Base-by-base conservation (phyloP, 2,888 invertebrate genomes). In the Anoncus sp. region DNA sequence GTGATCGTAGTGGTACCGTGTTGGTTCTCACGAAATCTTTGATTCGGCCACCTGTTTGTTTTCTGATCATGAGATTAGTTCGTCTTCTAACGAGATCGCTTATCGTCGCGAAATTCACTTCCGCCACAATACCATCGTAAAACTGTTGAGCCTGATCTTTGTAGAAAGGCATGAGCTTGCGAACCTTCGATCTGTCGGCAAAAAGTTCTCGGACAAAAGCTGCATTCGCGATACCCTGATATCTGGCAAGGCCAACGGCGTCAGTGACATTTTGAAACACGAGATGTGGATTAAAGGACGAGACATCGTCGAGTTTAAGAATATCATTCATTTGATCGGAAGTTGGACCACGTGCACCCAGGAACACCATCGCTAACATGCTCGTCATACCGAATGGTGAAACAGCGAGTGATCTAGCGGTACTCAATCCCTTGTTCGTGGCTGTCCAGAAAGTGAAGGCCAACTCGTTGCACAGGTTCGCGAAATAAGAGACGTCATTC, bases 311-410 rank as follows among this genome's bases (percentile, higher is more conserved):
- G 16, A 97, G 92, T 84, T 95, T 94, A 0, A 97, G 92, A 12
- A 97, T 94, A 86, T 97, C 97, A 87, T 97, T 97, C 96, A 98
- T 97, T 92, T 97, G 97, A 0, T 96, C 97, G 0, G 97, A 97
- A 0, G 97, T 97, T 2, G 96, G 94, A 1, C 97, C 97, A 82
- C 96, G 93, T 0, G 97, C 97, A 0, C 97, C 97, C 85, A 97
- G 93, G 89, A 97, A 97, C 76, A 97, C 95, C 97, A 97, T 97
- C 0, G 97, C 96, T n/a, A 97, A 90, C 92, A 97, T 94, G 0
- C 97, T 97, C 1, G 96, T 96, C 71, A 96, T 93, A 0, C 97
- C 96, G 86, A 97, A 97, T 0, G 97, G 97, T 0, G 97, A 97
- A 18, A 97, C 91, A 10, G 97, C 94, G 82, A 97, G 93, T 83